Base-by-base conservation (phyloP, 2,113 vertebrate genomes). In the Tetrao urogallus region DNA sequence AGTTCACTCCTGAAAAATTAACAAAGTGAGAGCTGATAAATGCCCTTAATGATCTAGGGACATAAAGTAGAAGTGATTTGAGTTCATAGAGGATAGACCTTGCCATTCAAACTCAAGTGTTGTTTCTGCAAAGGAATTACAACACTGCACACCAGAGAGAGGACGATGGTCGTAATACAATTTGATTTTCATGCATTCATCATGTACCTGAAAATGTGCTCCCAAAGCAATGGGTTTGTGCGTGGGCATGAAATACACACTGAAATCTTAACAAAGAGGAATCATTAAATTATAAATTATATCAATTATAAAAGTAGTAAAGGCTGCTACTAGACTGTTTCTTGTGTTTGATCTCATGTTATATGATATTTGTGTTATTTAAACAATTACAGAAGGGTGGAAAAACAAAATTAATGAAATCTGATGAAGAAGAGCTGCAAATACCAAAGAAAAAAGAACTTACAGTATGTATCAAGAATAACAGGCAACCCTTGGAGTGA, bases 381-480 rank as follows among this genome's bases (percentile, higher is more conserved):
- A 40, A 24, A 30, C 10, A 61, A 57, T 82, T 71, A 47, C 40
- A 19, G 76, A 94, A 73, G 8, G 24, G 7, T 10, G 82, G 22
- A 32, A 79, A 87, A 85, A 82, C 61, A 76, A 82, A 88, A 87
- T 57, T 40, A 67, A 73, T 82, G 13, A 87, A 85, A 88, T 60
- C 16, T 16, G 40, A 13, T 16, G 40, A 13, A 52, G 69, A 93
- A 16, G 5, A 42, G 28, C 3, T 88, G 34, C 40, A 66, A 80
- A 80, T 88, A 78, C 21, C 65, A 64, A 86, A 88, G 40, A 13
- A 81, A 73, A 94, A 83, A 63, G 30, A 70, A 12, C n/a, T 82
- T 85, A 28, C 86, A 61, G 6, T 67, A 30, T 16, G 80, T 50
- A 60, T 8, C 54, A 72, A 76, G 89, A 89, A 45, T 28, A 87